phyloP scores from a whole-genome alignment of 2,888 invertebrate genomes.

The Macaria notata region DNA sequence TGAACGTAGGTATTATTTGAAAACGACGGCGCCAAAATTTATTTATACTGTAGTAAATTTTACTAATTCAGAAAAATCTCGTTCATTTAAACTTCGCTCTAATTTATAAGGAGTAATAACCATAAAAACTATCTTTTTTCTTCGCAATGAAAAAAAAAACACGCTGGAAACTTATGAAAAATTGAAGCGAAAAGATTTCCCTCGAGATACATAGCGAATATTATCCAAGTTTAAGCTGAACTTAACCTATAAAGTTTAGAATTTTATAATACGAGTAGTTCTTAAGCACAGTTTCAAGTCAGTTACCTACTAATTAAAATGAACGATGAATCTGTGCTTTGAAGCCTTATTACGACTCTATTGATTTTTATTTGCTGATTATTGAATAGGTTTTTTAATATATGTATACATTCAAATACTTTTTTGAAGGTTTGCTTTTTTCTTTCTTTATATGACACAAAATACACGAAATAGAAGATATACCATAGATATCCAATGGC shows the following conservation, averaged over 20 bases:
- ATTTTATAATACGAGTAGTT: constrained; percentile 9
- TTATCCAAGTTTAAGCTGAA: constrained; percentile 16
- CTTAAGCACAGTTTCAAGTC: constrained; percentile 2
- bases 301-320: constrained; percentile 5
- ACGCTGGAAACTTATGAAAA: constrained; percentile 12
- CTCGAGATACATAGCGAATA: constrained; percentile 21
- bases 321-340: background rate
- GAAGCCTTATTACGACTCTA: background rate
- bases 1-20: too few species aligned
- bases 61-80: too few species aligned
- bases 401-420: too few species aligned
- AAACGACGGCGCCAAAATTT: too few species aligned
- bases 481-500: too few species aligned
- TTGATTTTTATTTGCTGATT: background rate
- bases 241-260: constrained; percentile 10
- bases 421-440: too few species aligned
- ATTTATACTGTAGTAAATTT: too few species aligned
- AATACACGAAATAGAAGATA: too few species aligned
- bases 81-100: too few species aligned
- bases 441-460: too few species aligned
- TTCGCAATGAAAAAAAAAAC: background rate
- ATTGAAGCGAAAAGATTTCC: constrained; percentile 21
- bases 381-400: too few species aligned
- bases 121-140: constrained; percentile 1
- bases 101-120: background rate